Evolutionary conservation across 2,888 invertebrate species (phyloP).

Genomic region (Seira musarum): DNA sequence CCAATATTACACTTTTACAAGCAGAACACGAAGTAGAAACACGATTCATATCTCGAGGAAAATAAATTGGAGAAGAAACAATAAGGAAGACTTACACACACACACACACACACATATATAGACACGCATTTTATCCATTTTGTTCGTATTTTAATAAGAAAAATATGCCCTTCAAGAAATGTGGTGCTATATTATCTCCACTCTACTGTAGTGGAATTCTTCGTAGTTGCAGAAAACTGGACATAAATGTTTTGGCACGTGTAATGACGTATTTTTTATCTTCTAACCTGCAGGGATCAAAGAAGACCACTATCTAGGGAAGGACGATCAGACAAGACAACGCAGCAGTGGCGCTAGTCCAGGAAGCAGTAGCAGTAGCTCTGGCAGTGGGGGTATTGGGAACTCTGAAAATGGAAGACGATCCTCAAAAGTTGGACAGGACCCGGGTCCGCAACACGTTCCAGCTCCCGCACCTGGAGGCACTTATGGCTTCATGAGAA

Average conservation of each 20-base stretch:
- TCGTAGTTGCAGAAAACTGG: not conserved
- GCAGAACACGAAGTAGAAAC: not conserved
- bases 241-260: conserved; percentile 39
- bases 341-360: conserved; percentile 53
- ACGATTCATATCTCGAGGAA: not conserved
- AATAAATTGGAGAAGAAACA: not conserved
- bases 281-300: conserved; percentile 65
- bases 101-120: not conserved
- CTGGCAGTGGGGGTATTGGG: conserved; percentile 36
- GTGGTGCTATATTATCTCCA: not conserved
- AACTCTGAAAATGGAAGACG: conserved; percentile 32
- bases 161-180: not conserved
- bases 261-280: conserved; percentile 18
- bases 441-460: conserved; percentile 25
- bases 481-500: conserved; percentile 51
- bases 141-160: conserved; percentile 10
- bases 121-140: not conserved
- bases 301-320: conserved; percentile 65
- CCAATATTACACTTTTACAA: not conserved
- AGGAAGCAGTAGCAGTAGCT: conserved; percentile 55
- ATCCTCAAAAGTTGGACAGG: conserved; percentile 26
- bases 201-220: not conserved
- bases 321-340: conserved; percentile 24
- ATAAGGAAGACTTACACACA: too few species aligned
- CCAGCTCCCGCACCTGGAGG: conserved; percentile 40